Conservation (phyloP, 2,797 vertebrate species). For the Liasis olivaceus region DNA sequence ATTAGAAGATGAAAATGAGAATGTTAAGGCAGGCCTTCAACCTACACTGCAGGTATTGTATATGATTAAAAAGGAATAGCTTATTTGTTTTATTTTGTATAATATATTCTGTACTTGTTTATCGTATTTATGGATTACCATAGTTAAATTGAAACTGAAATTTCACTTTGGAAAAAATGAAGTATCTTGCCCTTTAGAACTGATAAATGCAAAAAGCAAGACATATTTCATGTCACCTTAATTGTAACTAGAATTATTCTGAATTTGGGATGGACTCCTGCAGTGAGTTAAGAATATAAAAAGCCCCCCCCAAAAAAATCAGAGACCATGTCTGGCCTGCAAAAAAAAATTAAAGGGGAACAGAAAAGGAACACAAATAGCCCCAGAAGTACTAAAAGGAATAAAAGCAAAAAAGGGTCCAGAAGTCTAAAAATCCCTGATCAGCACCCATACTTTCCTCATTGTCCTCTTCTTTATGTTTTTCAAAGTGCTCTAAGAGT, state of each 20-base stretch:
- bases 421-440: background rate
- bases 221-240: background rate
- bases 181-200: background rate
- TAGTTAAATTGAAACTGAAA: background rate
- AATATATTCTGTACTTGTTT: background rate
- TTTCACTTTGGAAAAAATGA: background rate
- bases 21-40: slow-evolving; percentile 90
- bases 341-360: background rate
- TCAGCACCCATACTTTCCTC: background rate
- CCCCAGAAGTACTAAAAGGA: background rate
- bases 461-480: background rate
- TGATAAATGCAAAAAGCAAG: background rate
- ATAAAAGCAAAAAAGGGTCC: background rate
- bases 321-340: background rate
- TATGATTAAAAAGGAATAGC: background rate
- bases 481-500: background rate
- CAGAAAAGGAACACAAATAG: background rate
- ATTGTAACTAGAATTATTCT: background rate
- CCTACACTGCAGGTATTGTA: slow-evolving; percentile 86
- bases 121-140: background rate
- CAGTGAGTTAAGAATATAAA: background rate
- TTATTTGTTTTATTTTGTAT: background rate
- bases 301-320: background rate
- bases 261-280: background rate
- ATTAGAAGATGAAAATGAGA: slow-evolving; percentile 85